phyloP scores from a whole-genome alignment of 2,797 vertebrate species.

The Bovichtus diacanthus region DNA sequence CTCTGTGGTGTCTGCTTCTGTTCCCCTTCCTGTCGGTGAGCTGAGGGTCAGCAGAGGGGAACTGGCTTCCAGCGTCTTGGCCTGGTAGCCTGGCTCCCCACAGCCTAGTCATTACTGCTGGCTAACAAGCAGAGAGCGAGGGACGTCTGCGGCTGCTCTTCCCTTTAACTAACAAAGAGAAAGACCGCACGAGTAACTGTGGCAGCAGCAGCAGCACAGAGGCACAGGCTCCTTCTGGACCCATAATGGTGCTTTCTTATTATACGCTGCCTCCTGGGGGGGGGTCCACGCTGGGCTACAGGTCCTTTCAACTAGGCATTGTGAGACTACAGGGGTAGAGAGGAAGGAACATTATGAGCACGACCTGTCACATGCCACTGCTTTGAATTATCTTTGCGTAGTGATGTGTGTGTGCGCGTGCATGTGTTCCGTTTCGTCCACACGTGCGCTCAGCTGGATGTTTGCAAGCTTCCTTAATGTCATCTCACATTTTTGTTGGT shows the following conservation, averaged over 20 bases:
- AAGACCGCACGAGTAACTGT: constrained; percentile 71
- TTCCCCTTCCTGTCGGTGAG: constrained; percentile 71
- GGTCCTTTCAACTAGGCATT: constrained; percentile 74
- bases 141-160: constrained; percentile 73
- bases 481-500: constrained; percentile 51
- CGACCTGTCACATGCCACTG: constrained; percentile 53
- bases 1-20: constrained; percentile 65
- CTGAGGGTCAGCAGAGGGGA: constrained; percentile 69
- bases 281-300: constrained; percentile 63
- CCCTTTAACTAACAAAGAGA: constrained; percentile 81
- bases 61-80: constrained; percentile 71
- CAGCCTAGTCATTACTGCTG: constrained; percentile 79
- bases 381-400: constrained; percentile 64
- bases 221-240: constrained; percentile 67
- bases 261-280: constrained; percentile 62
- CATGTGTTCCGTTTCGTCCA: constrained; percentile 1
- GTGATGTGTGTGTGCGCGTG: neutral
- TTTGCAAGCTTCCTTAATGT: constrained; percentile 50
- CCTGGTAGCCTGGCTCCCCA: constrained; percentile 72
- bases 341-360: constrained; percentile 53
- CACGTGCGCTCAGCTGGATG: constrained; percentile 27
- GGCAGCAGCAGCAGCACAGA: constrained; percentile 54
- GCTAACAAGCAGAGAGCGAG: constrained; percentile 77
- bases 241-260: constrained; percentile 77
- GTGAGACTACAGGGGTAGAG: constrained; percentile 47